Evolutionary conservation across 2,797 vertebrate genomes (phyloP).

Genomic region (Emys orbicularis): DNA sequence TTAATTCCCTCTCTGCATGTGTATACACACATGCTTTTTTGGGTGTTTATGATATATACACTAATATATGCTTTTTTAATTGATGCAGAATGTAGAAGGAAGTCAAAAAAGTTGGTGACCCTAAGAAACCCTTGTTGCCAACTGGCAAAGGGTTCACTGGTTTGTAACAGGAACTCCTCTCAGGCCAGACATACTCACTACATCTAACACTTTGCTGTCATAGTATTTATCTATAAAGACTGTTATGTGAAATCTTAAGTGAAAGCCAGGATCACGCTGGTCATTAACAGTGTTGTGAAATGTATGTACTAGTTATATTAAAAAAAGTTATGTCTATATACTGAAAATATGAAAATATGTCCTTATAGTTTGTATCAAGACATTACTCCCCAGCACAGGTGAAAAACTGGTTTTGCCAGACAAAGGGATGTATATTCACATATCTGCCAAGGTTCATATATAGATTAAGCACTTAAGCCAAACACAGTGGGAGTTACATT

Average conservation of each 20-base stretch:
- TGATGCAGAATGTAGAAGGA: background rate
- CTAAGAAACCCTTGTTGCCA: background rate
- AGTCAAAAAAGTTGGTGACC: background rate
- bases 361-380: background rate
- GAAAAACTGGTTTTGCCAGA: background rate
- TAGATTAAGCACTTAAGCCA: background rate
- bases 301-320: background rate
- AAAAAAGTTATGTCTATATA: background rate
- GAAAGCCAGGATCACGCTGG: background rate
- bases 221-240: background rate
- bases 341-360: background rate
- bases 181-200: background rate
- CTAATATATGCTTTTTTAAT: background rate
- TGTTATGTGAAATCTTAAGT: background rate
- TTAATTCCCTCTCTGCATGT: fast-evolving
- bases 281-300: background rate
- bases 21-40: fast-evolving
- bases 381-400: background rate
- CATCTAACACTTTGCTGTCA: background rate
- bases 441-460: background rate
- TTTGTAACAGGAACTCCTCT: background rate
- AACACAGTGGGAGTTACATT: background rate
- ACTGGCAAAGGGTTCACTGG: background rate
- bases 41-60: background rate
- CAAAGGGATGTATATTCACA: background rate